A percentile compares a stretch with the other conserved stretches of the same genome.
Evolutionary conservation across 2,113 vertebrate species (phyloP).

Genomic region (Sander lucioperca): DNA sequence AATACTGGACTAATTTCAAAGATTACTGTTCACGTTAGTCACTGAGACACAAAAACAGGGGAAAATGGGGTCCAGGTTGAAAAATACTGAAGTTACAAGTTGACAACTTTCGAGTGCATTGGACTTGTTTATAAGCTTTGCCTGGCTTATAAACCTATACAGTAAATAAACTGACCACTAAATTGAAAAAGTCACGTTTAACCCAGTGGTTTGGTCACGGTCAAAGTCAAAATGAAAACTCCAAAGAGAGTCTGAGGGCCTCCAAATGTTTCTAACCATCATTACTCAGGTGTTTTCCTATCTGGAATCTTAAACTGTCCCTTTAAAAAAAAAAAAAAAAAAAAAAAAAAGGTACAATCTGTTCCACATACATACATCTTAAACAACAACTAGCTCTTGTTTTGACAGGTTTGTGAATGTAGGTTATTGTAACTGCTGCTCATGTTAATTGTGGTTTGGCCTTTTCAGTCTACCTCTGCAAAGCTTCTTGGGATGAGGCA

Average conservation of each 20-base stretch:
- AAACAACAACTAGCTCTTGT: conserved; percentile 4
- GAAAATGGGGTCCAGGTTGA: too few relatives aligned
- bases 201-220: neutral
- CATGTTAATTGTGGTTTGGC: conserved; percentile 24
- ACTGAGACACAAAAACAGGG: too few relatives aligned
- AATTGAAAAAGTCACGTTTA: neutral
- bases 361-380: conserved; percentile 29
- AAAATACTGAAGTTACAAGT: too few relatives aligned
- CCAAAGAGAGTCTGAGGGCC: neutral
- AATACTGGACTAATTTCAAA: too few relatives aligned
- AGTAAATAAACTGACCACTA: neutral
- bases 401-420: neutral
- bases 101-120: neutral
- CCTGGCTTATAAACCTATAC: neutral
- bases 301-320: conserved; percentile 16
- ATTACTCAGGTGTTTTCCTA: conserved; percentile 4
- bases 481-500: conserved; percentile 17
- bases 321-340: neutral
- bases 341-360: neutral
- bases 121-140: neutral
- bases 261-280: neutral
- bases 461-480: conserved; percentile 26
- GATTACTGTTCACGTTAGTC: too few relatives aligned
- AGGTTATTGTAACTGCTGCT: conserved; percentile 3
- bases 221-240: neutral